These are phyloP conservation scores for Troides aeacus DNA, from an alignment of 2,888 invertebrate genomes.

Conservation along the genomic window DNA sequence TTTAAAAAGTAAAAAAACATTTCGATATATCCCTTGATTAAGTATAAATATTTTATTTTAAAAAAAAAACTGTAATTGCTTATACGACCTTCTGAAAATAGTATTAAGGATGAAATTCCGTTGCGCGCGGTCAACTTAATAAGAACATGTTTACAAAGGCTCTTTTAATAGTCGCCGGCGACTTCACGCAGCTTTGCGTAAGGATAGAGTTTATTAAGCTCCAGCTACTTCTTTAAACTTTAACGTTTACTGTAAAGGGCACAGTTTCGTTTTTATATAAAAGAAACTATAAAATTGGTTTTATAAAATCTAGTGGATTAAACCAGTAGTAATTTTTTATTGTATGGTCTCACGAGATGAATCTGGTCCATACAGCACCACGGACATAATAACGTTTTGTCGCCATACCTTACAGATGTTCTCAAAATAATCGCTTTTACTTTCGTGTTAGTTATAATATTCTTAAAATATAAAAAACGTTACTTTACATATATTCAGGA, in stretches of 20 bases:
- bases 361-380: no score
- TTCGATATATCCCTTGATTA: neutral
- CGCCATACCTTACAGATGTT: no score
- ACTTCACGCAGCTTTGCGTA: neutral
- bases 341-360: no score
- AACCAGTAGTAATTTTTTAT: no score
- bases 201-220: neutral
- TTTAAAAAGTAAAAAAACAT: constrained; percentile 1
- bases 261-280: neutral
- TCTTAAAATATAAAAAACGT: no score
- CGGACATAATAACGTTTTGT: no score
- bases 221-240: no score
- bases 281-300: no score
- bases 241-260: neutral
- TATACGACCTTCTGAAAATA: neutral
- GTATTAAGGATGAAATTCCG: neutral
- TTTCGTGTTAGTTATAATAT: no score
- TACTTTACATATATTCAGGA: no score
- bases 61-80: constrained; percentile 1
- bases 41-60: neutral
- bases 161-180: constrained; percentile 1
- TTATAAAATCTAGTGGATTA: no score
- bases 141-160: neutral
- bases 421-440: no score
- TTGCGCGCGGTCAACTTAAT: neutral